Evolutionary conservation across 2,797 vertebrate genomes (phyloP), one percentile per base, ranked within the genome.

Genomic region (Arnoldichthys spilopterus): DNA sequence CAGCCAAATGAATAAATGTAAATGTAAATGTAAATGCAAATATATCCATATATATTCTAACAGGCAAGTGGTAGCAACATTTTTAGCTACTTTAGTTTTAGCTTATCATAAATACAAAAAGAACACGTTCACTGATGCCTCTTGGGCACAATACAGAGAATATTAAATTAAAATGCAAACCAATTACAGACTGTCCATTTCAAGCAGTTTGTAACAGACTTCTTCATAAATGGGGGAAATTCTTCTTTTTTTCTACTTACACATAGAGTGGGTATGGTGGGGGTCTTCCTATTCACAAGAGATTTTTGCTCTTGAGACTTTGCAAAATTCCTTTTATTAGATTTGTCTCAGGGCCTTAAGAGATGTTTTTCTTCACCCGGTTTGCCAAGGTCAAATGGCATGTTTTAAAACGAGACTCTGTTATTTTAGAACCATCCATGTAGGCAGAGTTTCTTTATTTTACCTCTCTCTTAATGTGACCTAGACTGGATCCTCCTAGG

Each of bases 281-380:
- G 20, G 28, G 47, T 70, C 67, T 53, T 22, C 18, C 47, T 53
- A n/a, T 53, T 51, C 68, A 20, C 72, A 47, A 22, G 43, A 26
- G 78, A 16, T 67, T 71, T 63, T 58, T 59, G 45, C 43, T 30
- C 53, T 73, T 30, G 75, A 62, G 56, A 61, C n/a, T 59, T 62
- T 64, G 20, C 32, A 49, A 1, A 56, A 49, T 81, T 79, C 80
- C 77, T 32, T 75, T 45, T 66, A 34, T 13, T 3, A 47, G 0
- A 82, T 87, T 28, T 66, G 9, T 47, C 72, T 62, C 61, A 77
- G 56, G 75, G 59, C 15, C 47, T 80, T 85, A 76, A 43, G 30
- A 78, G 81, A 56, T 58, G 62, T 20, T 20, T 16, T 28, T n/a
- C 74, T 0, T 28, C 56, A 22, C 43, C 66, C 37, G 2, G 20